phyloP scores from a whole-genome alignment of 2,797 vertebrate species.

The Crocidura indochinensis region DNA sequence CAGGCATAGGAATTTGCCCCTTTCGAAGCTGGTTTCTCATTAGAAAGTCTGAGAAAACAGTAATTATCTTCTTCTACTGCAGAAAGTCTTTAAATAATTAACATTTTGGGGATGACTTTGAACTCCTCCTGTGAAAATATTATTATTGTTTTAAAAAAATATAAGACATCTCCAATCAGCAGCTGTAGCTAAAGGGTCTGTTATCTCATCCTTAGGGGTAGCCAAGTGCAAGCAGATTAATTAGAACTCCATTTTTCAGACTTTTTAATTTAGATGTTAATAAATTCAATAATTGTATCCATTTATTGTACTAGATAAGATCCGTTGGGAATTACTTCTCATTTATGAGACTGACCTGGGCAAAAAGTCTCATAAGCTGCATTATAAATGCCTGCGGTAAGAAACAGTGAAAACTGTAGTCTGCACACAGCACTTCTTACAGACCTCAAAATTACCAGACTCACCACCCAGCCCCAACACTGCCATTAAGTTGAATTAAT shows the following conservation, averaged over 20 bases:
- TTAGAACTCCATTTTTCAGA: constrained; percentile 77
- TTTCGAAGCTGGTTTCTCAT: not conserved
- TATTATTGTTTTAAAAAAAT: constrained; percentile 67
- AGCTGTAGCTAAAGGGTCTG: constrained; percentile 21
- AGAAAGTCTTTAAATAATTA: constrained; percentile 71
- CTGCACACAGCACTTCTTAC: not conserved
- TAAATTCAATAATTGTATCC: constrained; percentile 80
- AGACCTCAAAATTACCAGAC: not conserved
- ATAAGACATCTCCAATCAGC: constrained; percentile 28
- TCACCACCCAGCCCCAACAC: not conserved
- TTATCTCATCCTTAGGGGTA: constrained; percentile 63
- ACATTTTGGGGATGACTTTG: constrained; percentile 59
- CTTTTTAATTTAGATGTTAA: constrained; percentile 85
- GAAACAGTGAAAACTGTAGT: not conserved
- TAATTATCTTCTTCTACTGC: constrained; percentile 48
- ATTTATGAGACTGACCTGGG: constrained; percentile 64
- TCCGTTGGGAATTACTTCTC: constrained; percentile 75
- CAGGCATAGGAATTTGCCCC: not conserved
- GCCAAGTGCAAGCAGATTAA: constrained; percentile 79
- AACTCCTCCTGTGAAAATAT: constrained; percentile 68
- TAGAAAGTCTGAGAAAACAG: constrained; percentile 56
- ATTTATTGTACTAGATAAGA: constrained; percentile 71
- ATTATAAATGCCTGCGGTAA: not conserved
- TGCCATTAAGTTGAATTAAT: not conserved
- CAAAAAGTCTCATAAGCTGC: constrained; percentile 20